Base-by-base conservation (phyloP, 2,888 invertebrate genomes). In the Pachydiplax longipennis region DNA sequence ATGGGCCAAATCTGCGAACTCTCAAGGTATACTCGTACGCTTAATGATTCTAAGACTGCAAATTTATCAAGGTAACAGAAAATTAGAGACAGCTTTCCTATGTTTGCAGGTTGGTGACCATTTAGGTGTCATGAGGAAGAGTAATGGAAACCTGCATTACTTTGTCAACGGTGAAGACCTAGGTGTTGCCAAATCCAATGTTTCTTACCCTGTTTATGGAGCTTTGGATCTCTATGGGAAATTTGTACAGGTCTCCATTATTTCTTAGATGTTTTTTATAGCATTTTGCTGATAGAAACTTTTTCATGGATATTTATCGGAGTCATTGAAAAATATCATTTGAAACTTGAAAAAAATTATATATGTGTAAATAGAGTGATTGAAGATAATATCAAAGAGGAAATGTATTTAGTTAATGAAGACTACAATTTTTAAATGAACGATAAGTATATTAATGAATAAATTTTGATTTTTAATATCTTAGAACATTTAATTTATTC, bases 151-250 rank as follows among this genome's bases (percentile, higher is more conserved):
- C 93, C 95, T 99, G 73, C 98, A 99, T 93, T 99, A 98, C 93
- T 98, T 97, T 93, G 98, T 99, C 92, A 99, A 99, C 93, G 98
- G 98, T 0, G 94, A 97, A 91, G 98, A 98, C 94, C 98, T 99
- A 94, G 99, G 99, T 0, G 96, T 98, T 31, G 99, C 99, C 0
- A 97, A 97, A 0, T 96, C 97, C 61, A 96, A 97, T 92, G 97
- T 98, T 0, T 97, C 97, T 0, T 94, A 95, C 48, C 96, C 96
- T 81, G 96, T 98, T 5, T 99, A 98, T 98, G 99, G 98, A 8
- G 99, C 99, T 44, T 97, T 99, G 73, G 99, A 99, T 94, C 95
- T 99, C 2, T 99, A 99, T 93, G 99, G 98, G 1, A 81, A 40
- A 22, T 35, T 15, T 35, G 81, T 44, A 2, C 37, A 40, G 37